A percentile compares a stretch with the other conserved stretches of the same genome.
Conservation (phyloP, 2,888 invertebrate genomes). For the Artemia sinica region DNA sequence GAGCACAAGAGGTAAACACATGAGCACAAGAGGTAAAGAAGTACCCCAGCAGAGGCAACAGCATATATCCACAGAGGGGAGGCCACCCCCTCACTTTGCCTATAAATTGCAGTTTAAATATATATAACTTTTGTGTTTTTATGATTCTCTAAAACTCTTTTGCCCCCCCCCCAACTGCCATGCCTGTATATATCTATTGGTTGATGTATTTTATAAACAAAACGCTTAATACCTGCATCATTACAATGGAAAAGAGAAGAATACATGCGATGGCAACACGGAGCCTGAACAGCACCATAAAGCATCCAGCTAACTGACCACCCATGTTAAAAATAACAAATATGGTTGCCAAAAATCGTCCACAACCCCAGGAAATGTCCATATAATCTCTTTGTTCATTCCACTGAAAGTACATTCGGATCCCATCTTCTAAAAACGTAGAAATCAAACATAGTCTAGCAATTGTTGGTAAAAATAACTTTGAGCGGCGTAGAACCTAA, state of each 20-base stretch:
- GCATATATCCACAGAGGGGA: too few relatives aligned
- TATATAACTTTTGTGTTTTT: too few relatives aligned
- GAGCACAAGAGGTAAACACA: too few relatives aligned
- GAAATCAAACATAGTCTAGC: slow-evolving; percentile 92
- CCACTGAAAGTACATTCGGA: slow-evolving; percentile 99
- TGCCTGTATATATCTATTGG: too few relatives aligned
- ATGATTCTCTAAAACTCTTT: not conserved
- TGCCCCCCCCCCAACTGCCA: not conserved
- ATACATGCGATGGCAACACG: slow-evolving; percentile 82
- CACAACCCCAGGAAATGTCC: slow-evolving; percentile 93
- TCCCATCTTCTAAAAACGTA: slow-evolving; percentile 95
- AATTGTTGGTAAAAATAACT: slow-evolving; percentile 79
- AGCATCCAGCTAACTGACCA: slow-evolving; percentile 88
- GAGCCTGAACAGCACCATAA: slow-evolving; percentile 81
- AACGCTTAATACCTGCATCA: slow-evolving; percentile 55
- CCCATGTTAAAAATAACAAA: slow-evolving; percentile 90
- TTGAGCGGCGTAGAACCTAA: slow-evolving; percentile 79
- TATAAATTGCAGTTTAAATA: too few relatives aligned
- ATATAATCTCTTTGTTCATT: slow-evolving; percentile 90
- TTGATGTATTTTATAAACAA: not conserved
- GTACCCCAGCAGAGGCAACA: too few relatives aligned
- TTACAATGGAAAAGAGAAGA: slow-evolving; percentile 81
- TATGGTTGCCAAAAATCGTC: slow-evolving; percentile 73
- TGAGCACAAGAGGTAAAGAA: too few relatives aligned
- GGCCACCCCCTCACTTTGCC: too few relatives aligned